A percentile compares a stretch with the other conserved stretches of the same genome.
Evolutionary conservation across 2,888 invertebrate genomes (phyloP).

Genomic region (Hirtodrosophila cameraria): DNA sequence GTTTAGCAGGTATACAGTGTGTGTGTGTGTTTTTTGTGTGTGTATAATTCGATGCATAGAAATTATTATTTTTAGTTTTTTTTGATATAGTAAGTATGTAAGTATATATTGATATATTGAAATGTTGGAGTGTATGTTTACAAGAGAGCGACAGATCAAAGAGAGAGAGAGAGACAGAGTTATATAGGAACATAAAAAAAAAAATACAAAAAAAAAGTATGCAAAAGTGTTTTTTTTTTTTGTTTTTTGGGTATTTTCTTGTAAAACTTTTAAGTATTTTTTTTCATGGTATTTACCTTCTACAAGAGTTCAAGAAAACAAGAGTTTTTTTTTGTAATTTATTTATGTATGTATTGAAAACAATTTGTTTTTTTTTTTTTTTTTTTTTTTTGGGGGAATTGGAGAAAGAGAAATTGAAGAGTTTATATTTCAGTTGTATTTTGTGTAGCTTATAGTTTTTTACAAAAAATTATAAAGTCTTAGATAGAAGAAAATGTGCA

Average conservation of each 20-base stretch:
- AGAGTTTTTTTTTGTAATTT: constrained; percentile 62
- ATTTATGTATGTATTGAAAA: constrained; percentile 66
- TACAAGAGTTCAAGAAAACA: constrained; percentile 84
- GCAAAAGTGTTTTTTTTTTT: constrained; percentile 62
- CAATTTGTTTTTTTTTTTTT: constrained; percentile 59
- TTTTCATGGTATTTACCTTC: constrained; percentile 83
- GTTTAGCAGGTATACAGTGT: constrained; percentile 18
- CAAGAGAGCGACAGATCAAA: constrained; percentile 70
- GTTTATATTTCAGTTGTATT: constrained; percentile 64
- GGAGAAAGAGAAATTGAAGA: constrained; percentile 79
- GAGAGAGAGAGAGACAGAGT: constrained; percentile 57
- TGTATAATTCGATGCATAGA: constrained; percentile 41
- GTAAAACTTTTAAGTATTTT: constrained; percentile 52
- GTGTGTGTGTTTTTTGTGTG: constrained; percentile 7
- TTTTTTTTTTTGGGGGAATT: constrained; percentile 71
- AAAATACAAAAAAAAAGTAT: constrained; percentile 49
- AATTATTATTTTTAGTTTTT: constrained; percentile 2
- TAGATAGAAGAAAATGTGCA: constrained; percentile 38
- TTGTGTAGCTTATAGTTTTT: constrained; percentile 39
- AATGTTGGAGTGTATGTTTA: constrained; percentile 44
- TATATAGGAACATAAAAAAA: constrained; percentile 46
- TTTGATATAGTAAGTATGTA: constrained; percentile 21
- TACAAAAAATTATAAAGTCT: constrained; percentile 48
- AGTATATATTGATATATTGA: constrained; percentile 29
- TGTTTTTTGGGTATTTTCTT: constrained; percentile 48